Base-by-base conservation (phyloP, 64 coral and sea anemone species). In the Anthopleura sola region DNA sequence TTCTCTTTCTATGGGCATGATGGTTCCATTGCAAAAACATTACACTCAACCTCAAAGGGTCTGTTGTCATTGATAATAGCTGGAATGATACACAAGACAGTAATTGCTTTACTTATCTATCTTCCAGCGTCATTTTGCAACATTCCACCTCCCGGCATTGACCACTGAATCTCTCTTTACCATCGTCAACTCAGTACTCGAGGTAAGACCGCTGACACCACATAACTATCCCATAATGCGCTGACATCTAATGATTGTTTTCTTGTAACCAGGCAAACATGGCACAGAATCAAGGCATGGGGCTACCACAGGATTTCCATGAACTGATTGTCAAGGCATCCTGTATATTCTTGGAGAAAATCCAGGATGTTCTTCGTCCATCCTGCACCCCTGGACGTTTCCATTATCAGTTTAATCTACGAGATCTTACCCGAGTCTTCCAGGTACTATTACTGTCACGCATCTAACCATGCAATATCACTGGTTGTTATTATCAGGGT, bases 261-360 rank as follows among this genome's bases (percentile, higher is more conserved):
- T 13, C 48, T 60, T 28, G 5, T 82, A 54, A 39, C 6, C 60
- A 98, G 95, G 95, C 90, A 7, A 99, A 99, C 87, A 92, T 99
- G 93, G 93, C 97, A 3, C 93, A 99, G 39, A 99, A 99, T 47
- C 97, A 99, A 92, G 97, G 97, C 13, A 99, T 95, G 93, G 97
- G 93, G 10, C 32, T 99, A 18, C 93, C 92, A 15, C 97, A 95
- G 28, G 97, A 99, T 37, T 90, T 99, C 37, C 97, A 99, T 37
- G 97, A 95, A 26, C 90, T 95, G 80, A 99, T 99, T 44, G 92
- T 94, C 20, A 94, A 80, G 36, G 97, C 97, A 56, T 92, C 97
- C 0, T 99, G 97, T 81, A 33, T 48, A 28, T 21, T 99, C 34
- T 60, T 99, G 36, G 85, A 82, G 14, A 94, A 80, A 66, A 51